Evolutionary conservation across 2,113 vertebrate species (phyloP), one percentile per base, ranked within the genome.

Genomic region (Sigmodon hispidus): DNA sequence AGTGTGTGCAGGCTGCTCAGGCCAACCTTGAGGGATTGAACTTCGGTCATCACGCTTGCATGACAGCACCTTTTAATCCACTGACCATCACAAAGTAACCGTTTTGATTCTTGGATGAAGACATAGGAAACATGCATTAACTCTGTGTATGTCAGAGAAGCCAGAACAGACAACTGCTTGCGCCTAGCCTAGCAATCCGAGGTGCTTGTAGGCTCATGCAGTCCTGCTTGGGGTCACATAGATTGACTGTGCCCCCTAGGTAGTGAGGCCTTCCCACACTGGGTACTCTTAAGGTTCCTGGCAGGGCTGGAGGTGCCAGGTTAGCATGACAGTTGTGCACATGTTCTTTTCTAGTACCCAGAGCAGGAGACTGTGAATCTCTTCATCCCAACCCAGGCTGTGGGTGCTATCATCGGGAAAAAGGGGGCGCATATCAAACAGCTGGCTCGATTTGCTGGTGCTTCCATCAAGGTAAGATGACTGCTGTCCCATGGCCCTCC

Each of bases 341-440:
- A 31, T 86, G 96, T 92, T 96, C 72, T 79, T 90, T 89, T 84
- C 92, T 98, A 99, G 99, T 96, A 98, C 97, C 98, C 98, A 0
- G 99, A 99, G 97, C 99, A 99, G 98, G 99, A 99, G 98, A 99
- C 99, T 0, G 99, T 99, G 97, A 99, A 99, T 96, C 98, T 99
- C 98, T 99, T 99, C 98, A 99, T 99, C 98, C 99, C 99, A 3
- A 99, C 99, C 16, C 99, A 99, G 98, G 99, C 99, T 0, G 99
- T 99, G 89, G 99, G 99, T 15, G 99, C 99, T 97, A 99, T 99
- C 97, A 99, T 99, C 0, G 99, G 99, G 77, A 99, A 99, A 98
- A 99, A 99, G 97, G 99, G 99, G 50, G 99, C 99, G 70, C 99
- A 99, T 97, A 99, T 99, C 98, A 99, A 99, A 96, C 99, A 99